A percentile compares a stretch with the other conserved stretches of the same genome.
Evolutionary conservation across 2,888 invertebrate genomes (phyloP).

Genomic region (Abscondita cerata): DNA sequence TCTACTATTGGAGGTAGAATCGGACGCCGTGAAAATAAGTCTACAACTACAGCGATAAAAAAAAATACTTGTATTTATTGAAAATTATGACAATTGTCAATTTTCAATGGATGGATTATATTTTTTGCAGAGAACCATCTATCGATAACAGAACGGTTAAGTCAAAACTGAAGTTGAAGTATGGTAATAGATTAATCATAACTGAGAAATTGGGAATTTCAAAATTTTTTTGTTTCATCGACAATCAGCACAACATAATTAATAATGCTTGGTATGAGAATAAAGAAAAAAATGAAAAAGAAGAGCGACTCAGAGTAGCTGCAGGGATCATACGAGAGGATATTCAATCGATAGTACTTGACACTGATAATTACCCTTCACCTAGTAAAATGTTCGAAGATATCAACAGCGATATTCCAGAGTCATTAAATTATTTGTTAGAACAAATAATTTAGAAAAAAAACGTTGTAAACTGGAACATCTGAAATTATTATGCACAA

Average conservation of each 20-base stretch:
- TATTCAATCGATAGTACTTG: not conserved
- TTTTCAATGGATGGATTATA: too few relatives aligned
- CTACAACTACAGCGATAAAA: constrained; percentile 48
- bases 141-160: too few relatives aligned
- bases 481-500: not conserved
- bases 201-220: constrained; percentile 45
- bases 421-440: not conserved
- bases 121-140: too few relatives aligned
- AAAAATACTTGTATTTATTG: constrained; percentile 49
- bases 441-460: not conserved
- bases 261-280: constrained; percentile 40
- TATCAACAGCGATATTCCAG: constrained; percentile 5
- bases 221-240: constrained; percentile 27
- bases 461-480: not conserved
- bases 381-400: constrained; percentile 8
- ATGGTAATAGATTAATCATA: constrained; percentile 33
- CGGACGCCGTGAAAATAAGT: constrained; percentile 49
- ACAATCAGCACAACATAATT: constrained; percentile 43
- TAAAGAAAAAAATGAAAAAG: constrained; percentile 37
- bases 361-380: constrained; percentile 1
- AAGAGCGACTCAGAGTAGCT: constrained; percentile 37
- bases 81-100: too few relatives aligned
- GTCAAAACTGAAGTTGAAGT: too few relatives aligned
- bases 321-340: not conserved
- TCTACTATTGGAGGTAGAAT: constrained; percentile 47